Base-by-base conservation (phyloP, 1,140 invertebrate genomes). In the Drosophila simulans region DNA sequence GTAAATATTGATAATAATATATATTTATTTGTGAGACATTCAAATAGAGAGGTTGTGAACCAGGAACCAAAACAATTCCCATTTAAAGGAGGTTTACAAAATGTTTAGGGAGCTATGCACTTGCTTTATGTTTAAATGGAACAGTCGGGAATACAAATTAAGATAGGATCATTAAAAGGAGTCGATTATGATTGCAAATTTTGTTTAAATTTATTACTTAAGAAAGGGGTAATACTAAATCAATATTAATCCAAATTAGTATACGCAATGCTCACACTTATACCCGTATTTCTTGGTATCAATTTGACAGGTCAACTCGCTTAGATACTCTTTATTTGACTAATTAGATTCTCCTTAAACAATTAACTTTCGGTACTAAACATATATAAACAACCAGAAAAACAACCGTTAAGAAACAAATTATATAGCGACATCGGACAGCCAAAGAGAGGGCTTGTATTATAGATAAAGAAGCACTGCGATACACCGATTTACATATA, bases 11-110 rank as follows among this genome's bases (percentile, higher is more conserved):
- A 57, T 49, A 35, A 20, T 11, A 52, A 42, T 62, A 20, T 40
- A 54, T 40, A 39, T 39, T 39, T 39, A 39, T 39, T 48, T 70
- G 66, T 70, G 51, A 74, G 53, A 69, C 49, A 62, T 77, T 22
- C 51, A 46, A 51, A 51, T 40, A 42, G 49, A 54, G 39, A 40
- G 48, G 48, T 49, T 49, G 25, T 51, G 27, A 10, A 34, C 42
- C 53, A 68, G 66, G 63, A 69, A 35, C 35, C 49, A 34, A 40
- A 60, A 35, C 34, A 60, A 54, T 54, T 53, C 49, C 17, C 27
- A 22, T 49, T 31, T n/a, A 49, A 27, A 49, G 46, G 7, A 7
- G 13, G n/a, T 10, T 49, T 48, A n/a, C 7, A 49, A n/a, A 31
- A 15, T 49, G 25, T 31, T 15, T 1, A 13, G 7, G 8, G 3